Base-by-base conservation (phyloP, 2,113 vertebrate species). In the Columbina picui region DNA sequence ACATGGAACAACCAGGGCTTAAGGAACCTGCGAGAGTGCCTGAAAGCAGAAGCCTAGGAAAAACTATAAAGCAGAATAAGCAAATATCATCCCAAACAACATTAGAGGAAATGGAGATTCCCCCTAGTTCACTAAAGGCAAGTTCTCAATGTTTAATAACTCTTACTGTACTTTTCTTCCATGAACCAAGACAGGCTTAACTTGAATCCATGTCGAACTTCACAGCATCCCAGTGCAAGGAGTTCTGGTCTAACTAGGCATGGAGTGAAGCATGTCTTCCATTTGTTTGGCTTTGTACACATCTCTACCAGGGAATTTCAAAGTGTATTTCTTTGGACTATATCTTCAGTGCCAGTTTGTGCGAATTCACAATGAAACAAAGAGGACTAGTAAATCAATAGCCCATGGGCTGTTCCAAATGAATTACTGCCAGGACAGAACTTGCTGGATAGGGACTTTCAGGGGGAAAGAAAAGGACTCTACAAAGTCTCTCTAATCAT, bases 331-430 rank as follows among this genome's bases (percentile, higher is more conserved):
- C 52, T 87, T 79, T 65, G 23, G 32, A 22, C 27, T 55, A 0
- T 7, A 30, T 52, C 26, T 36, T 95, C 57, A 39, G 38, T 22
- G 36, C 17, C 65, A 71, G 18, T 9, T 3, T 36, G 23, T 63
- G 50, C 45, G 26, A 92, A 74, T 77, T 77, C 29, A 57, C 22
- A 55, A n/a, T 7, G 45, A 80, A 76, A 39, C 19, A 89, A 75
- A 81, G 19, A 75, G 39, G 15, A 86, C 15, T 23, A 57, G 25
- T 55, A 86, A 60, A 65, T 80, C 78, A 63, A 61, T 32, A 73
- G 39, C n/a, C 2, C 5, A 4, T 0, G 0, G 26, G 55, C 20
- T 75, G 64, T 38, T 91, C 41, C 56, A 78, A 91, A 63, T 63
- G 43, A 73, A 32, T 83, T 53, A 27, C 73, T 63, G 22, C 7